Base-by-base conservation (phyloP, 2,797 vertebrate genomes). In the Enteromius afrohamiltoni region DNA sequence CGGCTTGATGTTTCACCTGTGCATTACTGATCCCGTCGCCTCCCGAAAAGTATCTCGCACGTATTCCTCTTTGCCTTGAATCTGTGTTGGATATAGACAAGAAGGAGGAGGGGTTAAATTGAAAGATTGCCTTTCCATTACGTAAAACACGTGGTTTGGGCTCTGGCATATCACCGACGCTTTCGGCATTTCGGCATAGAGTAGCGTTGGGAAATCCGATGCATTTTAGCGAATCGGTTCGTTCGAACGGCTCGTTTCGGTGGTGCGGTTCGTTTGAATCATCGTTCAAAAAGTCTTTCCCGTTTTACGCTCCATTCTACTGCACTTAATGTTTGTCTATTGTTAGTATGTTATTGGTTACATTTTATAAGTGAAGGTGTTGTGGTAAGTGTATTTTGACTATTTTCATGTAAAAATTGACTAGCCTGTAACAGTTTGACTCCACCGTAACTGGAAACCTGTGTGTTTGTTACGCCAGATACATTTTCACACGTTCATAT, bases 91-190 rank as follows among this genome's bases (percentile, higher is more conserved):
- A 91, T 90, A 93, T 85, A 91, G 89, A 89, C 85, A 90, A 79
- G 4, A 89, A 92, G 94, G 94, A 96, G 97, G 95, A 96, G 96
- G 95, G 95, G 93, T 95, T 94, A 91, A 93, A 96, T 91, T 94
- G 93, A 95, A 96, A 96, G 92, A 95, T 93, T 95, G 95, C 91
- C 93, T 94, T 95, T 94, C 96, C 95, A 93, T 97, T 96, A 97
- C 95, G 95, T 95, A 94, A 83, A 94, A 96, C 96, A 97, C 96
- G 96, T 97, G 96, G 93, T 94, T 93, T 91, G 87, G 92, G 91
- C 93, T 91, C 93, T 91, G 93, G 94, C 93, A 92, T 91, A 91
- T 92, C 91, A 86, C 83, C 80, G 91, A 93, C 92, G 92, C 91
- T 90, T 89, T 87, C 84, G 86, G 89, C 88, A 89, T 89, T 89